phyloP scores from a whole-genome alignment of 2,113 vertebrate species.

The Prolemur simus region DNA sequence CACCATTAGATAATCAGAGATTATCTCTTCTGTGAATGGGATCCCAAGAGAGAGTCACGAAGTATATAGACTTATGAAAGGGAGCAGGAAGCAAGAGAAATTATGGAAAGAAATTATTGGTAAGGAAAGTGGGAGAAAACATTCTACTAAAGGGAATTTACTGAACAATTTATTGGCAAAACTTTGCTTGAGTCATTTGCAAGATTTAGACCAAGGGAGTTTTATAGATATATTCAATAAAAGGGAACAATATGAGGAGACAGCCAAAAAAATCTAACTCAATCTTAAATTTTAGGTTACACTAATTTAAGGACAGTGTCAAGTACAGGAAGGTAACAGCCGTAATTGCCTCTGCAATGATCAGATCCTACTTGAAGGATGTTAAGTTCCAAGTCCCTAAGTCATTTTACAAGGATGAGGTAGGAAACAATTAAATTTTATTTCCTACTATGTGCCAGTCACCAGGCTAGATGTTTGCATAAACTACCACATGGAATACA shows the following conservation, averaged over 20 bases:
- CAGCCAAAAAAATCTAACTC: not conserved
- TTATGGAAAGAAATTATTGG: not conserved
- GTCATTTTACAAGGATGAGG: not conserved
- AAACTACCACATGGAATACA: not conserved
- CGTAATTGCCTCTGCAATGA: not conserved
- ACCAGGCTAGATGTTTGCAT: not conserved
- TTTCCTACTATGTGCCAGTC: not conserved
- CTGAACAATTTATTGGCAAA: not conserved
- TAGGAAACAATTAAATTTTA: not conserved
- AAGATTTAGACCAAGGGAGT: not conserved
- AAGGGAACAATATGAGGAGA: not conserved
- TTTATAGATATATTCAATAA: conserved; percentile 22
- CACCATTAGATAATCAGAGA: not conserved
- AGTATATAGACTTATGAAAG: not conserved
- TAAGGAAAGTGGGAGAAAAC: not conserved
- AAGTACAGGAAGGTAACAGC: not conserved
- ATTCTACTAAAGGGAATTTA: conserved; percentile 1
- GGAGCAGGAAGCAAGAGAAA: not conserved
- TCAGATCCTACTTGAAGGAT: not conserved
- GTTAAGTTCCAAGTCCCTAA: not conserved
- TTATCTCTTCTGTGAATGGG: conserved; percentile 11
- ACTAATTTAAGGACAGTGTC: not conserved
- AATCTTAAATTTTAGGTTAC: not conserved
- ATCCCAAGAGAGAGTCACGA: not conserved
- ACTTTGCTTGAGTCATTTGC: not conserved